Base-by-base conservation (phyloP, 2,888 invertebrate species). In the Heliconius aoede region DNA sequence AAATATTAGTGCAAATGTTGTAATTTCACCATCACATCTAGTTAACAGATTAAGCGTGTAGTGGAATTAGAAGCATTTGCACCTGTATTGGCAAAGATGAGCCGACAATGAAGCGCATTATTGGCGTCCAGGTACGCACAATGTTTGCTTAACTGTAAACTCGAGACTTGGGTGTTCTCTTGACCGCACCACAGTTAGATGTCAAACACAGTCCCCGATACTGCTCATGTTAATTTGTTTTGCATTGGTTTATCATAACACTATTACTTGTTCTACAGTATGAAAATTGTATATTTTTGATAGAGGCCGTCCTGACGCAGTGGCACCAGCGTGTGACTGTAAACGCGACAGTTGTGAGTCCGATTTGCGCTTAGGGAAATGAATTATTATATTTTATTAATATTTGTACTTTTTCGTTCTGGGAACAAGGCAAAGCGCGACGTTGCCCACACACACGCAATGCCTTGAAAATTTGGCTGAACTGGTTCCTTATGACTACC, bases 171-270 rank as follows among this genome's bases (percentile, higher is more conserved):
- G 87, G 89, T 91, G 90, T 89, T 88, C 91, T 89, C 92, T 92
- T 89, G 90, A 90, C 89, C 89, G 80, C 85, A 85, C 88, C 89
- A 91, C 92, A 92, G 92, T 92, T 92, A 91, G 83, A 88, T 85
- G 86, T 90, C 90, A 93, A 93, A 93, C 89, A 93, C 65, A 80
- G 86, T 84, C 87, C 88, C 85, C 87, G 88, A 91, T 90, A 89
- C 90, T n/a, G n/a, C n/a, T n/a, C n/a, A 88, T 92, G 93, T 92
- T 91, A 90, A 91, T 92, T 92, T 91, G 91, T 90, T 90, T 88
- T 88, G 87, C 87, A 88, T 88, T 86, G 85, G 83, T 80, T 85
- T 83, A 86, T 86, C 86, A 88, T 88, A 30, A 61, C 62, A 51
- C 46, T 65, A 61, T 68, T 30, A 18, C 26, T 69, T 28, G 46